Evolutionary conservation across 2,888 invertebrate genomes (phyloP), one percentile per base, ranked within the genome.

Genomic region (Tachina fera): DNA sequence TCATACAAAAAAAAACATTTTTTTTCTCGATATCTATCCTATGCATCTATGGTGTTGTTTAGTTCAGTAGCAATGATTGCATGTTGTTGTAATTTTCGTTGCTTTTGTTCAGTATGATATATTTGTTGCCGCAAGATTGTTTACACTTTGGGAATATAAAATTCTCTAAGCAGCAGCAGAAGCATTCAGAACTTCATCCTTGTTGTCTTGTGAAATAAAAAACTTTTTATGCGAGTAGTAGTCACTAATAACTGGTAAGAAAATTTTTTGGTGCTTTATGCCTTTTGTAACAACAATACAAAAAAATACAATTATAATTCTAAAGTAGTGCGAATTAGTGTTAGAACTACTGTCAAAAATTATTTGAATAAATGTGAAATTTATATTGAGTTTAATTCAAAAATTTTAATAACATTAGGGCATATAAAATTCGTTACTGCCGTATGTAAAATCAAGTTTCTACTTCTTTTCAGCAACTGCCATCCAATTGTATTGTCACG

Each of bases 61-160:
- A 83, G 67, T 76, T 51, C 60, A 22, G 45, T 45, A 78, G 75
- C 78, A 85, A 75, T 85, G 58, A 84, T 74, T 67, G 49, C 39
- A 78, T 53, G 58, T 82, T 82, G 58, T 79, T 77, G 71, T 84
- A 58, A 68, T 74, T 68, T 45, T 68, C 19, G 53, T 47, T 61
- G 76, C 39, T 72, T 47, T 80, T 84, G 58, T 84, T 84, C n/a
- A 61, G 72, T 61, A 58, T 75, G 77, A 85, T 72, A 76, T 71
- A 61, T 61, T 79, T 76, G 56, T 80, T 86, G 86, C 83, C 79
- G 86, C 83, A 86, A 79, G 82, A 86, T 86, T 86, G 75, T 79
- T 83, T 79, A 71, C 79, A 86, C 86, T 76, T 68, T 76, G 83
- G 86, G 83, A 80, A 53, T 75, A 68, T 16, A 58, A 14, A 58